Base-by-base conservation (phyloP, 2,113 vertebrate species). In the Prietella phreatophila region DNA sequence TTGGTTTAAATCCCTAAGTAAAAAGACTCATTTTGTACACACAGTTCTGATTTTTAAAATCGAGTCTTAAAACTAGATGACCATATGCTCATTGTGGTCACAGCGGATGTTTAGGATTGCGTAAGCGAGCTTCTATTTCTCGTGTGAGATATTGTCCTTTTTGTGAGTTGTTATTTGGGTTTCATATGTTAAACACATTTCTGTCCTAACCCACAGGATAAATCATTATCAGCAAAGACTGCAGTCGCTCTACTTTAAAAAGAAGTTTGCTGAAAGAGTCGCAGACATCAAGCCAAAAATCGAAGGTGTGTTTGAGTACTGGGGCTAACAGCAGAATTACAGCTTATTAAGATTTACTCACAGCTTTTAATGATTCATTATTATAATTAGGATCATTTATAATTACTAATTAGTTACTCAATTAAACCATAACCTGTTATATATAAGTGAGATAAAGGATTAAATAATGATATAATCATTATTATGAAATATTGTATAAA, bases 191-290 rank as follows among this genome's bases (percentile, higher is more conserved):
- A 22, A 60, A 20, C 3, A 0, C 3, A 9, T 50, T 17, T 33
- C 9, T 88, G 17, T 65, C 58, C 82, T 6, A 60, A 33, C 9
- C 90, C 55, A 75, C 92, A 97, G 97, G 93, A 97, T 97, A 92
- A 96, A 96, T 91, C 97, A 97, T 90, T 97, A 97, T 89, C 97
- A 97, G 88, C 96, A 97, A 91, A 94, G 96, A 90, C 84, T 97
- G 73, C 96, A 97, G 65, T 96, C 97, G 0, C 93, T 97, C 69
- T 97, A 97, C 94, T 97, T 97, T 93, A 97, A 97, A 93, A 97
- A 97, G 94, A 97, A 97, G 92, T 97, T 97, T 94, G 95, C 96
- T 20, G 97, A 97, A 92, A 95, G 97, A 81, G 95, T 97, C 88
- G 95, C 96, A 55, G 97, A 97, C 94, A 95, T 96, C 84, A 97